Conservation (phyloP, 2,797 vertebrate species). For the Chanos chanos region DNA sequence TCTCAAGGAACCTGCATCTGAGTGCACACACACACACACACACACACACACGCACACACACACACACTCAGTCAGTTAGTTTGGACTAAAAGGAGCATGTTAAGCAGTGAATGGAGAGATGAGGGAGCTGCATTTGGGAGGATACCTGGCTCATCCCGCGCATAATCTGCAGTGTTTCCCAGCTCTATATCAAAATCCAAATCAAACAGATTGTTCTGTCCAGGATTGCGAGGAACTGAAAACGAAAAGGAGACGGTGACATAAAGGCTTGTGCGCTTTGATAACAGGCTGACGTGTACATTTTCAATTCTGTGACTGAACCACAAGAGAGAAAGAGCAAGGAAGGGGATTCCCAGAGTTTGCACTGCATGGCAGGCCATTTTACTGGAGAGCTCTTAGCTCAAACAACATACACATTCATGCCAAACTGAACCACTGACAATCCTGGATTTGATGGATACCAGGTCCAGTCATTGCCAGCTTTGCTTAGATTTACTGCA, state of each 20-base stretch:
- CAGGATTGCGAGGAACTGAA: conserved; percentile 80
- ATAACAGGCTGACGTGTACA: too few relatives aligned
- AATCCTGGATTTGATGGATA: conserved; percentile 6
- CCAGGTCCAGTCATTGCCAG: conserved; percentile 18
- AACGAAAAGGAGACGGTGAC: conserved; percentile 5
- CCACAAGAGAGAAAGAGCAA: neutral
- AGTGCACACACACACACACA: conserved; percentile 41
- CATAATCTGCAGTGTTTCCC: conserved; percentile 80
- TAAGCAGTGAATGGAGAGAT: neutral
- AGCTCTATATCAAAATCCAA: conserved; percentile 83
- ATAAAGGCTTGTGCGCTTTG: too few relatives aligned
- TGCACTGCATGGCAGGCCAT: neutral
- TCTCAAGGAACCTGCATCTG: conserved; percentile 71
- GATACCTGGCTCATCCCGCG: conserved; percentile 81
- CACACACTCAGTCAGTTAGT: neutral
- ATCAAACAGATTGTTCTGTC: conserved; percentile 77
- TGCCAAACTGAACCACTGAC: neutral
- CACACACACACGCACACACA: conserved; percentile 29
- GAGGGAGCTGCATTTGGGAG: neutral
- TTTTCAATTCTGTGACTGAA: too few relatives aligned
- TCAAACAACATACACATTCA: conserved; percentile 10
- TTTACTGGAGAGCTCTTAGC: too few relatives aligned
- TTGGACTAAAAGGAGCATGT: neutral
- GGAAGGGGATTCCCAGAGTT: neutral
- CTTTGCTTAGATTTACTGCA: neutral